These are phyloP conservation scores for Chironomus striatipennis DNA, from an alignment of 1,140 invertebrate species.

Conservation along the genomic window DNA sequence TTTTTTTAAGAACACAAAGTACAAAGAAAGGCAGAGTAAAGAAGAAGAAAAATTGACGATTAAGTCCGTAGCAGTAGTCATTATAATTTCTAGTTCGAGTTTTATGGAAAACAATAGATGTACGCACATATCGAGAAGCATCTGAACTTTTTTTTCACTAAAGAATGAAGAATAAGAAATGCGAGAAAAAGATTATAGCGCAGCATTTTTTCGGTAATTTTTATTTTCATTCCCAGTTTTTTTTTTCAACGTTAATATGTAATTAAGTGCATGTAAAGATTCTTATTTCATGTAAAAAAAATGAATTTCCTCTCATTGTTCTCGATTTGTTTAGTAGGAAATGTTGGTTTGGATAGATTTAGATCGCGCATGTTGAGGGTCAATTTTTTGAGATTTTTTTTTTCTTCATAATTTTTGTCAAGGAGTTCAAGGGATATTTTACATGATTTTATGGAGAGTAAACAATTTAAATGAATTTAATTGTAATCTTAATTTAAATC, in stretches of 20 bases:
- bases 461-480: no score
- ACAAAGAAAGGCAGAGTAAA: neutral
- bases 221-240: neutral
- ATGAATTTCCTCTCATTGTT: slow-evolving; percentile 23
- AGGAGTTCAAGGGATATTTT: no score
- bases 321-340: neutral
- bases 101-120: slow-evolving; percentile 14
- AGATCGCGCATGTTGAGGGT: no score
- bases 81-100: neutral
- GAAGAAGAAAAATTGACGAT: neutral
- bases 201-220: neutral
- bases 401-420: no score
- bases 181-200: slow-evolving; percentile 1
- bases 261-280: slow-evolving; percentile 20
- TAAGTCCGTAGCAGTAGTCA: neutral
- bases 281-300: neutral
- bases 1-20: neutral
- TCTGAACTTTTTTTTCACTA: neutral
- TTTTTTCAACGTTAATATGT: neutral
- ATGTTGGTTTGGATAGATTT: no score
- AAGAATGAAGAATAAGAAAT: neutral
- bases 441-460: no score
- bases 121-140: neutral
- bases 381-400: no score
- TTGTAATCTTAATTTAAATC: no score